Evolutionary conservation across 2,888 invertebrate species (phyloP), one percentile per base, ranked within the genome.

Genomic region (Epicampocera succincta): DNA sequence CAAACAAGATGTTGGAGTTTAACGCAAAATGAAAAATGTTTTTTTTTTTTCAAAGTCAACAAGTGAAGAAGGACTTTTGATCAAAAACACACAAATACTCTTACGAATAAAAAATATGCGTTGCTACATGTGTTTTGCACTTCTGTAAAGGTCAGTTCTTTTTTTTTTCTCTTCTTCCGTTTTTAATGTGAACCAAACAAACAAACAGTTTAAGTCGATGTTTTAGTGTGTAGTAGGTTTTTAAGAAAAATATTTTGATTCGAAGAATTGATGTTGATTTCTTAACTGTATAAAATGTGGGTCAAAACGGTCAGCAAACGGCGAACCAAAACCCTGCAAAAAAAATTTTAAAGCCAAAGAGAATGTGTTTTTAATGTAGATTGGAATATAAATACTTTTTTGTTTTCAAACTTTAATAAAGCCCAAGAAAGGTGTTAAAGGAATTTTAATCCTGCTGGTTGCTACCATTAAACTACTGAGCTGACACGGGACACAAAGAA

Each of bases 211-310:
- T 19, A 48, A 44, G 44, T 19, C 42, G 52, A 48, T 17, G 46
- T 29, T 38, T 38, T 46, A 65, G 46, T 42, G 50, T 52, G 60
- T 52, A 65, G 58, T 44, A 61, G 44, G 61, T 52, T 65, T 74
- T 46, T 15, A 69, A 52, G 44, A 44, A 78, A 66, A 58, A 72
- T 66, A 33, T 66, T 78, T 72, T 78, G 58, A 60, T 72, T 72
- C 78, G 17, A 13, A 66, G 78, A 78, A 78, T 66, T 69, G 68
- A 52, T 72, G 66, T 52, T 66, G 72, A 66, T 72, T 72, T 78
- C 50, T 72, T 78, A 66, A 78, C 78, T 78, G 78, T 78, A 72
- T 78, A 78, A 78, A 52, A 78, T 72, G 44, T 78, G 21, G 78
- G 78, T 78, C 78, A 72, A 66, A 46, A 17, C 29, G 77, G 65